Base-by-base conservation (phyloP, 2,888 invertebrate genomes). In the Mellilla xanthometata region DNA sequence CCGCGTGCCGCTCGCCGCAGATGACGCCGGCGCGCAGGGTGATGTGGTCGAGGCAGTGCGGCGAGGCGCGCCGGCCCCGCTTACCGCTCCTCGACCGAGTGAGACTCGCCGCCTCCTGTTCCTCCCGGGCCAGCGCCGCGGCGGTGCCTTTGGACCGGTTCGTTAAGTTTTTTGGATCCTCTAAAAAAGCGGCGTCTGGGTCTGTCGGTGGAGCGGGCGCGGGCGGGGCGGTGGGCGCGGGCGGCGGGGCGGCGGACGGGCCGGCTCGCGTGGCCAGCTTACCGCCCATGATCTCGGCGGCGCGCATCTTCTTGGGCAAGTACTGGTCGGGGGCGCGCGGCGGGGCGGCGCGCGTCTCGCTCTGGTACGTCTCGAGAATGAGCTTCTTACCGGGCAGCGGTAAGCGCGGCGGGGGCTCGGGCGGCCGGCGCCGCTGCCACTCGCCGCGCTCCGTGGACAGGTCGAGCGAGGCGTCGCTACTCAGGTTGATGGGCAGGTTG, bases 61-160 rank as follows among this genome's bases (percentile, higher is more conserved):
- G 68, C 78, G 89, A 56, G 53, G 65, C 62, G 68, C 74, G 60
- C 49, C 73, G 63, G 15, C 3, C 15, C 3, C 15, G 15, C 15
- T 5, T 15, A 15, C 3, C 62, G 68, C 74, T 60, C 49, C 73
- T 62, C 70, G 89, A 78, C 60, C 86, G 87, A 65, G 90, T 81
- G 65, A 90, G 90, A 73, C 91, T 82, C 82, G 88, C 73, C 86
- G 82, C 79, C 83, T 85, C 80, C 77, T 78, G 83, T 81, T 81
- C 76, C 81, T 87, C 85, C 88, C 88, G 88, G 88, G 84, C 88
- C 88, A 87, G 88, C 87, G 88, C 88, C 87, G 88, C 88, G 88
- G 88, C 88, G 86, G 82, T 86, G 88, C 88, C 85, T 82, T 70
- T 88, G 88, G 88, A 88, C 88, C 88, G 88, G 88, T 76, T 85